These are phyloP conservation scores for Amblyornis subalaris DNA, from an alignment of 2,113 vertebrate species.

Conservation along the genomic window DNA sequence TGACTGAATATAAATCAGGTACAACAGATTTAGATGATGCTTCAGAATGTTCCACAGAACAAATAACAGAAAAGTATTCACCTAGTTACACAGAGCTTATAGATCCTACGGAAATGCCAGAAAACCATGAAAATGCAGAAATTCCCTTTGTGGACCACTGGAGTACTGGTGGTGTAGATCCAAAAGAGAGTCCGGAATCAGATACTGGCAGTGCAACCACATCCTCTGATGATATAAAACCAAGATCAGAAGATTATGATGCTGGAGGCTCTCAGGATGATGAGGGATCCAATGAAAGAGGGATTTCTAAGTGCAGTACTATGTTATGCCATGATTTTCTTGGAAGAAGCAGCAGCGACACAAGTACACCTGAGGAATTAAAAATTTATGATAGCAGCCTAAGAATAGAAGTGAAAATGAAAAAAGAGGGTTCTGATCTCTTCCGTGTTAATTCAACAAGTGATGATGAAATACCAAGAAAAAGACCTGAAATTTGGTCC, in stretches of 20 bases:
- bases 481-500: conserved; percentile 79
- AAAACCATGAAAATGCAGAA: conserved; percentile 75
- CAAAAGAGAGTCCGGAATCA: conserved; percentile 88
- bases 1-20: conserved; percentile 31
- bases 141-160: conserved; percentile 80
- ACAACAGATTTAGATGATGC: conserved; percentile 35
- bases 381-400: conserved; percentile 90
- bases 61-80: conserved; percentile 66
- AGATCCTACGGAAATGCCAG: conserved; percentile 71
- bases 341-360: conserved; percentile 96
- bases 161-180: conserved; percentile 72
- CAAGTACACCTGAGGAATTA: conserved; percentile 94
- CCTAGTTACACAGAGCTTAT: conserved; percentile 70
- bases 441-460: conserved; percentile 87
- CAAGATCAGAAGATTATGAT: conserved; percentile 96
- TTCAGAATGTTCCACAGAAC: conserved; percentile 63
- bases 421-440: conserved; percentile 78
- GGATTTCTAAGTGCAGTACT: conserved; percentile 92
- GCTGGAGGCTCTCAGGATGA: conserved; percentile 97
- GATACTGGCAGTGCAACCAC: conserved; percentile 92
- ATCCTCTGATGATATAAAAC: conserved; percentile 97
- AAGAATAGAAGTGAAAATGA: conserved; percentile 89
- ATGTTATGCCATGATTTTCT: conserved; percentile 92
- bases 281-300: conserved; percentile 89
- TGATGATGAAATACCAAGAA: conserved; percentile 85